Conservation (phyloP, 1,140 invertebrate genomes). For the Maconellicoccus hirsutus region DNA sequence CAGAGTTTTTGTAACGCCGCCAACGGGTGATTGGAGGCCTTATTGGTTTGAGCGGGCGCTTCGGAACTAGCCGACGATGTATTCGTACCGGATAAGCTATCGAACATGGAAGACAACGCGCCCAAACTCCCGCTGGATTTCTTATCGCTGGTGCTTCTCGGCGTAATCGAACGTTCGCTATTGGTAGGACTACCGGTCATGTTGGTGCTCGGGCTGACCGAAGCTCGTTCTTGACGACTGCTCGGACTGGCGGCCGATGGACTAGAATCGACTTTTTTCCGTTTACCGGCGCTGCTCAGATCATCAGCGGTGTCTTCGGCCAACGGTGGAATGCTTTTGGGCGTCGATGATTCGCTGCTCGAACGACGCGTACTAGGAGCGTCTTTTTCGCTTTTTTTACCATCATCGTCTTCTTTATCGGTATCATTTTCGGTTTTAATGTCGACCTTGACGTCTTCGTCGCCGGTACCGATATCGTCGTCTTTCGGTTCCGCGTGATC, state of each 20-base stretch:
- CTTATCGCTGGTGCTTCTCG: conserved; percentile 53
- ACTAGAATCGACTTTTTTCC: conserved; percentile 23
- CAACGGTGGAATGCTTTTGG: conserved; percentile 14
- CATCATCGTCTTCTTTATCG: neutral
- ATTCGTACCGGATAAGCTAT: conserved; percentile 56
- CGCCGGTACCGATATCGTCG: neutral
- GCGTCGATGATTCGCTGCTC: neutral
- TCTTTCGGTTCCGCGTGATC: conserved; percentile 34
- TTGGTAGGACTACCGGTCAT: conserved; percentile 50
- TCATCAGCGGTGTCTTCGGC: conserved; percentile 29
- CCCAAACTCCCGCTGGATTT: conserved; percentile 59
- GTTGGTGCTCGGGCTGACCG: conserved; percentile 28
- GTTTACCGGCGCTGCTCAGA: conserved; percentile 30
- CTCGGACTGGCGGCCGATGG: conserved; percentile 43
- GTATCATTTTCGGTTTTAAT: neutral
- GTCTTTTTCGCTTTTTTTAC: neutral
- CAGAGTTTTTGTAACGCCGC: conserved; percentile 88
- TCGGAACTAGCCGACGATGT: conserved; percentile 34
- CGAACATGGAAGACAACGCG: conserved; percentile 79
- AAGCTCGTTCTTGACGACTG: conserved; percentile 37
- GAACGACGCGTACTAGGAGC: neutral
- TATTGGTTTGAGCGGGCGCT: conserved; percentile 43
- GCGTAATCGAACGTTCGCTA: conserved; percentile 59
- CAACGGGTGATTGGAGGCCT: conserved; percentile 68
- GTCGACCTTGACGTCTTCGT: neutral